phyloP scores from a whole-genome alignment of 2,113 vertebrate species.

The Reinhardtius hippoglossoides region DNA sequence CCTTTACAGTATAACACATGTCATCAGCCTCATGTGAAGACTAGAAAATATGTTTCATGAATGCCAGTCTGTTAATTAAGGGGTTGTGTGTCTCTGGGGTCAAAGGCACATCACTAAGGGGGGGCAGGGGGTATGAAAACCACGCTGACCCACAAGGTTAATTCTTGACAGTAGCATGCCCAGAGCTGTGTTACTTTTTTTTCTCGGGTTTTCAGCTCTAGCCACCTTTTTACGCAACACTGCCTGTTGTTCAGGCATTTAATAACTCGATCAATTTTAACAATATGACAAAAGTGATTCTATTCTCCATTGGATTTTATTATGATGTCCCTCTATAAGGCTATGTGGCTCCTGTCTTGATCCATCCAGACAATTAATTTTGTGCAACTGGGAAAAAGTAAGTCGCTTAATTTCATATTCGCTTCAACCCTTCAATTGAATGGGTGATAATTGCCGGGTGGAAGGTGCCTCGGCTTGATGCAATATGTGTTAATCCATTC shows the following conservation, averaged over 20 bases:
- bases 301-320: conserved; percentile 11
- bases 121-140: no score
- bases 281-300: neutral
- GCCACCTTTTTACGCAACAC: neutral
- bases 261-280: neutral
- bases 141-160: no score
- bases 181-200: conserved; percentile 27
- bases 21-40: no score
- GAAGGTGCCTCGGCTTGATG: conserved; percentile 49
- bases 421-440: conserved; percentile 28
- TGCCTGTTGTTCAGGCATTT: neutral
- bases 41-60: no score
- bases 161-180: no score
- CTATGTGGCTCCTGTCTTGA: neutral
- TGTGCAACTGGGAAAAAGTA: conserved; percentile 18
- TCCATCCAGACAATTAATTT: conserved; percentile 19
- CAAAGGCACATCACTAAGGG: no score
- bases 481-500: conserved; percentile 65
- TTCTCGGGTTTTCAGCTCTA: conserved; percentile 8
- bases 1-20: no score
- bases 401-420: conserved; percentile 24
- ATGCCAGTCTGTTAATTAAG: no score
- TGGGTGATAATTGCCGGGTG: conserved; percentile 41
- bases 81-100: no score
- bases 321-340: neutral